phyloP scores from a whole-genome alignment of 2,888 invertebrate genomes.

The Osedax fenrisi region DNA sequence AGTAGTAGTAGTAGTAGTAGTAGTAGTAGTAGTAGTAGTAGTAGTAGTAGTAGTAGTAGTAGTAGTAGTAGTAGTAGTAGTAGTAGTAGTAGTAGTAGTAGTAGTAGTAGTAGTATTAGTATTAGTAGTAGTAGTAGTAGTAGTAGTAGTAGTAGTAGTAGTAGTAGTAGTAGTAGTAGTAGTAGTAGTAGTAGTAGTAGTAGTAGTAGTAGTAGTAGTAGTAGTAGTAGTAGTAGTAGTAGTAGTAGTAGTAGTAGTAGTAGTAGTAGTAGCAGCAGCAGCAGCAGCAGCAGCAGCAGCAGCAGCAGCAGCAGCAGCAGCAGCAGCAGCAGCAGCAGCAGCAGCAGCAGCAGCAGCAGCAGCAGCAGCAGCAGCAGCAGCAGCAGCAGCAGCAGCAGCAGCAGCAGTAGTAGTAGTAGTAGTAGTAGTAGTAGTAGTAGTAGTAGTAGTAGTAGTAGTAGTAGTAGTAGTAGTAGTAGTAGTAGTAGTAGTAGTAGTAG shows the following conservation, averaged over 20 bases:
- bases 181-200: background rate
- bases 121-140: constrained; percentile 29
- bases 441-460: constrained; percentile 33
- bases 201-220: background rate
- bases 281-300: background rate
- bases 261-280: background rate
- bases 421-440: constrained; percentile 32
- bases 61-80: background rate
- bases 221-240: background rate
- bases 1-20: background rate
- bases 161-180: constrained; percentile 3
- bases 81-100: background rate
- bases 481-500: constrained; percentile 29
- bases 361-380: background rate
- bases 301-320: constrained; percentile 7
- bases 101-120: constrained; percentile 29
- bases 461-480: constrained; percentile 33
- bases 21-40: constrained; percentile 9
- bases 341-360: background rate
- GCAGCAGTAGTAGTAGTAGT: constrained; percentile 29
- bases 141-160: constrained; percentile 16
- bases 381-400: too few relatives aligned
- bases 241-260: background rate
- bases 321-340: background rate
- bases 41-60: background rate